These are phyloP conservation scores for Scolanthus callimorphus DNA, from an alignment of 92 coral and sea anemone species.

Conservation along the genomic window DNA sequence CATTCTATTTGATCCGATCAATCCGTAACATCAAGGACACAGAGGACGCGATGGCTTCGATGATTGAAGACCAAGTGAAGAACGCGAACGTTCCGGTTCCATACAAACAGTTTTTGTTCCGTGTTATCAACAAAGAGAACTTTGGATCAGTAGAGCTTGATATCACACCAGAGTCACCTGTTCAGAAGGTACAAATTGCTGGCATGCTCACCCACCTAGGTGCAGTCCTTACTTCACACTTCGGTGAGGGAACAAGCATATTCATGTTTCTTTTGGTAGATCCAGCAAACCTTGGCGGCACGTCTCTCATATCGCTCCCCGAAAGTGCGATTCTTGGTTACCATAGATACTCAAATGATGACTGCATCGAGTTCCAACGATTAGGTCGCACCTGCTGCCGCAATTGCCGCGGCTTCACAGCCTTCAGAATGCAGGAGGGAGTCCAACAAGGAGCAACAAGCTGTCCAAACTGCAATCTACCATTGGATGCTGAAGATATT, in stretches of 20 bases:
- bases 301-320: conserved; percentile 31
- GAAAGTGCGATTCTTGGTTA: conserved; percentile 6
- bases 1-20: conserved; percentile 72
- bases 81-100: conserved; percentile 27
- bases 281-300: conserved; percentile 21
- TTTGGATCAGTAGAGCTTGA: conserved; percentile 49
- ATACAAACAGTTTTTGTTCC: conserved; percentile 45
- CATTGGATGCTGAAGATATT: not conserved
- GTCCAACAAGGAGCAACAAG: not conserved
- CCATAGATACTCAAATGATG: conserved; percentile 7
- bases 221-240: conserved; percentile 50
- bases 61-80: conserved; percentile 19
- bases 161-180: conserved; percentile 50
- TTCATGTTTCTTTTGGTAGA: conserved; percentile 37
- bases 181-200: conserved; percentile 69
- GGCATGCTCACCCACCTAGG: conserved; percentile 63
- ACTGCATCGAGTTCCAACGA: not conserved
- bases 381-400: conserved; percentile 11
- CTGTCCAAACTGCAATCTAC: not conserved
- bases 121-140: conserved; percentile 57
- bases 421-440: conserved; percentile 6
- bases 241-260: conserved; percentile 21
- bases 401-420: conserved; percentile 47
- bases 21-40: conserved; percentile 57
- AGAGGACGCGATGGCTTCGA: conserved; percentile 57